Conservation (phyloP, 2,888 invertebrate genomes). For the Herminia tarsipennalis region DNA sequence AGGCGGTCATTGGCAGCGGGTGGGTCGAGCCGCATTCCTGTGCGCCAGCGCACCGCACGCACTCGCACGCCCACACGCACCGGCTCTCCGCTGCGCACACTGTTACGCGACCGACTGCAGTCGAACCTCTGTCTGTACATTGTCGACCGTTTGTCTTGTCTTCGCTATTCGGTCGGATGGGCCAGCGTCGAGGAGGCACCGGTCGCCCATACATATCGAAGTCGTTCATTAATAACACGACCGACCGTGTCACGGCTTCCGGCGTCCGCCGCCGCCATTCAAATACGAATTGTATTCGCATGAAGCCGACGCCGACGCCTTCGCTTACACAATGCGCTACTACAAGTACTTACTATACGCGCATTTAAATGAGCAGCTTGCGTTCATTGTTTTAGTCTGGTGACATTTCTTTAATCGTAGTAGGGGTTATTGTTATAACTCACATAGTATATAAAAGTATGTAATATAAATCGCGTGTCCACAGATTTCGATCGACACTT, state of each 20-base stretch:
- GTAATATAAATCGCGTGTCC: constrained; percentile 30
- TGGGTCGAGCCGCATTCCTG: constrained; percentile 82
- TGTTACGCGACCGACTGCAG: constrained; percentile 40
- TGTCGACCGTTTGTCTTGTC: constrained; percentile 17
- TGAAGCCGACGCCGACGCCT: constrained; percentile 48
- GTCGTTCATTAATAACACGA: constrained; percentile 77
- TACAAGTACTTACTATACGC: constrained; percentile 48
- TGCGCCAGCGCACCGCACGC: constrained; percentile 76
- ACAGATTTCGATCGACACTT: constrained; percentile 32
- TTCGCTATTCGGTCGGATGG: constrained; percentile 47
- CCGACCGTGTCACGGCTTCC: constrained; percentile 78
- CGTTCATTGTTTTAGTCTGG: constrained; percentile 43
- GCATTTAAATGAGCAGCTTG: constrained; percentile 48
- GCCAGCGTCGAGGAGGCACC: constrained; percentile 47
- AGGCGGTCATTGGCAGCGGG: constrained; percentile 84
- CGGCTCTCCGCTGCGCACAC: constrained; percentile 47
- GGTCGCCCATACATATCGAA: constrained; percentile 58
- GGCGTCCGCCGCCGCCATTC: constrained; percentile 66
- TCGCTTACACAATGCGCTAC: constrained; percentile 58
- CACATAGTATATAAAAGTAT: too few species aligned
- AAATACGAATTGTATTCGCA: constrained; percentile 77
- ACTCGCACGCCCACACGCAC: constrained; percentile 71
- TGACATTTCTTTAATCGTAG: too few species aligned
- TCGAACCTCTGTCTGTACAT: constrained; percentile 22
- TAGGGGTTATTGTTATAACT: too few species aligned